Evolutionary conservation across 2,797 vertebrate species (phyloP), one percentile per base, ranked within the genome.

Genomic region (Peromyscus melanophrys): DNA sequence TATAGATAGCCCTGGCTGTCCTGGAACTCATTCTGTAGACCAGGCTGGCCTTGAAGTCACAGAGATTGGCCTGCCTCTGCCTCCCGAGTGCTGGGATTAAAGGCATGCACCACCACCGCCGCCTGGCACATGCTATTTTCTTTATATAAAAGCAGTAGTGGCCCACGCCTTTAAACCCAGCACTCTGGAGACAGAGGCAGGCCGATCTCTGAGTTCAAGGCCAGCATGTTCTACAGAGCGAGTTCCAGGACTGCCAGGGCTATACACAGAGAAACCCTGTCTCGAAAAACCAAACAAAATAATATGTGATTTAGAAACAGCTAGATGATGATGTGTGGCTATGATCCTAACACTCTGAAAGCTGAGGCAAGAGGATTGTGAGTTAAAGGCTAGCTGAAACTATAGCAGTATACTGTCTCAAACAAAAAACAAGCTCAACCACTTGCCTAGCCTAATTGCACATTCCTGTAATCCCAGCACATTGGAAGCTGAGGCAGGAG

Each of bases 231-330:
- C 21, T 61, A 61, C 59, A 61, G 57, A 59, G 57, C 21, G 6
- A 59, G 19, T 59, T 59, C 57, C 4, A 59, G 57, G 57, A 59
- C 21, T 23, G 21, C 6, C 57, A 59, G 19, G 19, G 17, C 57
- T 57, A 21, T 57, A 21, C 19, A 57, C 57, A 57, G 57, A 59
- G 57, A 59, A 23, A 59, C 57, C 57, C 57, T 23, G 21, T 59
- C 57, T 59, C 57, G 5, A 59, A 59, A 59, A 59, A 59, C 16
- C 57, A 59, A 86, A 89, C 31, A 84, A 63, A 90, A 88, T 80
- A 90, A 29, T 34, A 67, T 52, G 37, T 82, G 90, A 0, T 31
- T 89, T 75, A 73, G 75, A 92, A 89, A 91, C 65, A 92, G 43
- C 52, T n/a, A 95, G 89, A 29, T 1, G 7, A 14, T 78, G 34